Evolutionary conservation across 1,140 invertebrate species (phyloP).

Genomic region (Prorops nasuta): DNA sequence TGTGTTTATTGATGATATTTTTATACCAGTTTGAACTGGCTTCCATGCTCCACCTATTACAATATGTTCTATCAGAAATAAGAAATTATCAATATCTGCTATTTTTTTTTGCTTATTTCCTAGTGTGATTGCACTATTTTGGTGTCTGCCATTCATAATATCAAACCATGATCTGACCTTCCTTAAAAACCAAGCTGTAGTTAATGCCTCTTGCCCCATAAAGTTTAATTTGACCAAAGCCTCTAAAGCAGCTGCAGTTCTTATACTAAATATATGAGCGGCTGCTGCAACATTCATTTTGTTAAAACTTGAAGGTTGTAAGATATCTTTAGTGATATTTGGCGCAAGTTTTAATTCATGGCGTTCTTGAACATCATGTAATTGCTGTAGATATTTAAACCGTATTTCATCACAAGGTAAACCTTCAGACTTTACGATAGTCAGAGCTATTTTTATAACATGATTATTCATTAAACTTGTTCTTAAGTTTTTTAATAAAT

Average conservation of each 20-base stretch:
- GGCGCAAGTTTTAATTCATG: neutral
- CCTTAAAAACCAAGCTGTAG: slow-evolving; percentile 6
- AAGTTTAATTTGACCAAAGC: neutral
- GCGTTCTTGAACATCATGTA: neutral
- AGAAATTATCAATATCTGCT: no score
- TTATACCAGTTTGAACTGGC: no score
- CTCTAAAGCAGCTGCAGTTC: slow-evolving; percentile 3
- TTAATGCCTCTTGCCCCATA: slow-evolving; percentile 2
- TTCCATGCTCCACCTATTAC: no score
- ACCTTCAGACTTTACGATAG: neutral
- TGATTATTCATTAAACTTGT: neutral
- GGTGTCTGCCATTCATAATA: slow-evolving; percentile 1
- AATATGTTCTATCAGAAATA: no score
- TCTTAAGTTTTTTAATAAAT: neutral
- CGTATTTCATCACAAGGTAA: neutral
- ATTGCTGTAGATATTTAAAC: neutral
- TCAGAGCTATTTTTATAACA: neutral
- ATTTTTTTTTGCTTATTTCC: no score
- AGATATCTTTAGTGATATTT: neutral
- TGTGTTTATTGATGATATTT: no score
- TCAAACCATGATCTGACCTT: slow-evolving; percentile 3
- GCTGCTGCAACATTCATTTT: no score
- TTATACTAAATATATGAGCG: no score
- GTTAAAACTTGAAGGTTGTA: no score
- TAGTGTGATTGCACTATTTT: neutral